These are phyloP conservation scores for Emydura subglobosa DNA, from an alignment of 2,113 vertebrate genomes.

Conservation along the genomic window DNA sequence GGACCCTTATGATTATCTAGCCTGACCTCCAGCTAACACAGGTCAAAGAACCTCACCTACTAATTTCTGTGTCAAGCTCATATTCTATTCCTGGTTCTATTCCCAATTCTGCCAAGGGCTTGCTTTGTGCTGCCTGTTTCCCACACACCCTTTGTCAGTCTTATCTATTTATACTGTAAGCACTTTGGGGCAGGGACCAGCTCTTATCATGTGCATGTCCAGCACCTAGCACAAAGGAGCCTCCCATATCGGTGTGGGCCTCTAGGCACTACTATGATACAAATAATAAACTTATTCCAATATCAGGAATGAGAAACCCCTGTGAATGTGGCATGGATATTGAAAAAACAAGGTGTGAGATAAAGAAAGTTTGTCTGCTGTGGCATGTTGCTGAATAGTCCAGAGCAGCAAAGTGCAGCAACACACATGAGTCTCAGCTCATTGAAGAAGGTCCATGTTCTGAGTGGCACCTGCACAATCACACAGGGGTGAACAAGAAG, in stretches of 20 bases:
- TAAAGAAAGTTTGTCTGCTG: not conserved
- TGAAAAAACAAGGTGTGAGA: not conserved
- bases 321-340: not conserved
- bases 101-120: not conserved
- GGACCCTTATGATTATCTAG: not conserved
- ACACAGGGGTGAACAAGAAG: not conserved
- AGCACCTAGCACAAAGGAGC: not conserved
- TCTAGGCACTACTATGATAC: not conserved
- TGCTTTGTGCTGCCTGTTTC: no score
- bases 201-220: not conserved
- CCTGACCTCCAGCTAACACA: not conserved
- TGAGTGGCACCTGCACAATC: not conserved
- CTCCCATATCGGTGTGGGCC: not conserved
- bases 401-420: not conserved
- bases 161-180: not conserved
- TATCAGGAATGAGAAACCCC: not conserved
- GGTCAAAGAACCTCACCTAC: not conserved
- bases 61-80: not conserved
- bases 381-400: not conserved
- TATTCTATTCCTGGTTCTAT: not conserved
- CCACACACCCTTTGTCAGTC: not conserved
- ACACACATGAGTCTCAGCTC: not conserved
- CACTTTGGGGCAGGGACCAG: not conserved
- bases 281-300: not conserved
- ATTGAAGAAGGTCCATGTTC: not conserved